Base-by-base conservation (phyloP, 2,888 invertebrate genomes). In the Morpho achilles region DNA sequence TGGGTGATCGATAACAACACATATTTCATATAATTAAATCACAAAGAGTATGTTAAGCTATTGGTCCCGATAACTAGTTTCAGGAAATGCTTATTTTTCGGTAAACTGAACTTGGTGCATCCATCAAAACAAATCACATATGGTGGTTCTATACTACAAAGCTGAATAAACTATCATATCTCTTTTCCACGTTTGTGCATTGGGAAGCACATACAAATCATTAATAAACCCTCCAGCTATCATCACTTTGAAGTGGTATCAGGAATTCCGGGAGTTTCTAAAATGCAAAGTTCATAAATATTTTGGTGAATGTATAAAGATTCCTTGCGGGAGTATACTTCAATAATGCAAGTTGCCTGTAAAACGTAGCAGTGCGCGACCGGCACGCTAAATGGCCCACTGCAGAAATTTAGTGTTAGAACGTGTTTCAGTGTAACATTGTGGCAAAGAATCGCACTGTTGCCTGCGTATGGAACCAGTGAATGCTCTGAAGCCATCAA, bases 311-410 rank as follows among this genome's bases (percentile, higher is more conserved):
- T 59, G 50, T 56, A 59, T 61, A 60, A 62, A 61, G 62, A 64
- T 63, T 60, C 62, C 41, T 59, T 61, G 57, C 57, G 53, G 51
- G 65, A 64, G 61, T 65, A 62, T 72, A 68, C 75, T 78, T 83
- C 79, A 83, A 84, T 86, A 87, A 84, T 86, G 80, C 82, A 85
- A 62, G 65, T 74, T 65, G 68, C 75, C 76, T 69, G 77, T 86
- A 85, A 84, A 84, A 81, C 80, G 81, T 79, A 80, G 70, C 71
- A 68, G 73, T 76, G 74, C 70, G 67, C 73, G 75, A 74, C 77
- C 60, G 53, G 60, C 58, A 51, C 78, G 77, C 83, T 86, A 83
- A 86, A 87, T 87, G 83, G 87, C 80, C 76, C 74, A 76, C 75
- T 74, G 74, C 58, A 63, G 54, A 62, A 67, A 64, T 64, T 62